Evolutionary conservation across 2,797 vertebrate species (phyloP).

Genomic region (Myotis planiceps): DNA sequence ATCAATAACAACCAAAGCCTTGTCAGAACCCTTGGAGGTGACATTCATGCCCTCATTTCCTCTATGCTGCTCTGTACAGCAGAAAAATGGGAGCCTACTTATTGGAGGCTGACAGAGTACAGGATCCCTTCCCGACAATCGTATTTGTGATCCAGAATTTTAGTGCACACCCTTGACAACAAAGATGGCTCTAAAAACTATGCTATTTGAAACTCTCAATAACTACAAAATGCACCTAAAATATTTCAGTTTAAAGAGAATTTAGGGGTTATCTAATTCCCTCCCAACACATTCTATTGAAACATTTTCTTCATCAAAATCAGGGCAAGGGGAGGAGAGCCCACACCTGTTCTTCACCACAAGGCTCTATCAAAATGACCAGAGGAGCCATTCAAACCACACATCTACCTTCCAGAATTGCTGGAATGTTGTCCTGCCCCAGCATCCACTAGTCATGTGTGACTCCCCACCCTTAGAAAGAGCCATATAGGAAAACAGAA

Average conservation of each 20-base stretch:
- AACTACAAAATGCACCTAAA: not conserved
- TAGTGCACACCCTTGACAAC: not conserved
- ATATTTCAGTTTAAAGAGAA: not conserved
- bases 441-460: not conserved
- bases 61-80: not conserved
- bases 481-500: not conserved
- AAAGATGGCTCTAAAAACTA: not conserved
- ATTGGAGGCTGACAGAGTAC: not conserved
- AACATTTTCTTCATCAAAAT: constrained; percentile 1
- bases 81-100: not conserved
- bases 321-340: not conserved
- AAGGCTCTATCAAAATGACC: not conserved
- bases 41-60: not conserved
- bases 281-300: not conserved
- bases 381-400: not conserved
- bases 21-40: not conserved
- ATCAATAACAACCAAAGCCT: not conserved
- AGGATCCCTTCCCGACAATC: not conserved
- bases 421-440: not conserved
- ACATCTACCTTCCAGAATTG: not conserved
- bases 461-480: not conserved
- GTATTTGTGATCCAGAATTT: not conserved
- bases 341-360: not conserved
- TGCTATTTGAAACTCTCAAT: not conserved
- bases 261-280: not conserved